Base-by-base conservation (phyloP, 1,140 invertebrate genomes). In the Platorchestia sp. region DNA sequence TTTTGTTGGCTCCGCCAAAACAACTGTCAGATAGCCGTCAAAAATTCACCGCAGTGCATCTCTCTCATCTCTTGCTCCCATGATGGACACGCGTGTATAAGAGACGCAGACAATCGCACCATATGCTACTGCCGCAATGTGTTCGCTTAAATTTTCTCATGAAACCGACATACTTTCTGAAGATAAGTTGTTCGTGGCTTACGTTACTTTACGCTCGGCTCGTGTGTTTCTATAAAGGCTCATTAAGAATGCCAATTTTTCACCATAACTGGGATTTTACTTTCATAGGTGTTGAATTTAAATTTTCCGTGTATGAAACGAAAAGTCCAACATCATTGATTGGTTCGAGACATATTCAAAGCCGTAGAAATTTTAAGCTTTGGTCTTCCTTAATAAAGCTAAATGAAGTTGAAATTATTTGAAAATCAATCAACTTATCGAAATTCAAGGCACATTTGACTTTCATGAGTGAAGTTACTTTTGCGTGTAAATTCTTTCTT, bases 1-100 rank as follows among this genome's bases (percentile, higher is more conserved):
- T 93, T 45, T 93, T 93, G 91, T 93, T 93, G 19, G 91, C 7
- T 93, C 44, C 91, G 44, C 91, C 91, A 93, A 93, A 93, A 93
- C 91, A 93, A 93, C 91, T 93, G 91, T 93, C 91, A 93, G 43
- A 42, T 44, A 6, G 5, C 91, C 87, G 43, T 89, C 87, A 42
- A 89, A 89, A 89, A 89, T 89, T 89, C 87, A 42, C 87, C 22
- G 59, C 59, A 75, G 59, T 14, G 59, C 59, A 75, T 89, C 87
- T 7, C 41, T 89, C 10, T 44, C 27, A 89, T 89, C 87, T 41
- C n/a, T 89, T 27, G 41, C 41, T 42, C 41, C 3, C 0, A 14
- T 41, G 27, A 75, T 27, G 27, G 59, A 75, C 27, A 3, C 27
- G 27, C 1, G 59, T 75, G 14, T 1, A 75, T 22, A 75, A 19